These are phyloP conservation scores for Agrotis ipsilon DNA, from an alignment of 2,888 invertebrate genomes.

Conservation along the genomic window DNA sequence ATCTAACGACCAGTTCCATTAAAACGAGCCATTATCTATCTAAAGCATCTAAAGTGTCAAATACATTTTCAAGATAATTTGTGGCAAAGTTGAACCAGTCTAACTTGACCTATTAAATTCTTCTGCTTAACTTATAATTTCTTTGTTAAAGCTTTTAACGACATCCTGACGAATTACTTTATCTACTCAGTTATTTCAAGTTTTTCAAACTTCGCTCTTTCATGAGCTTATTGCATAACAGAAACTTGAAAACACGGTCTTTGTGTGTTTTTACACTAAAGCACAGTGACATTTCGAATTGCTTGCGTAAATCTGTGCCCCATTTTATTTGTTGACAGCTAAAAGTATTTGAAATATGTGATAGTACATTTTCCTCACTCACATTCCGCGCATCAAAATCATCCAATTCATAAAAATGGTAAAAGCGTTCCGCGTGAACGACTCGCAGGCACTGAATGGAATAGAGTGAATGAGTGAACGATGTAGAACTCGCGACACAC, in stretches of 20 bases:
- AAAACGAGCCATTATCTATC: slow-evolving; percentile 45
- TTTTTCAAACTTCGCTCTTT: slow-evolving; percentile 64
- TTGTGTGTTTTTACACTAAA: slow-evolving; percentile 51
- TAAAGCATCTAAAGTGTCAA: slow-evolving; percentile 54
- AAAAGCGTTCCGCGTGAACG: slow-evolving; percentile 55
- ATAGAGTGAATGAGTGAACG: slow-evolving; percentile 50
- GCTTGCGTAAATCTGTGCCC: slow-evolving; percentile 35
- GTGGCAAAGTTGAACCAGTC: slow-evolving; percentile 46
- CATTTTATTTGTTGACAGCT: slow-evolving; percentile 27
- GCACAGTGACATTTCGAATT: slow-evolving; percentile 40
- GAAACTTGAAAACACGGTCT: slow-evolving; percentile 49
- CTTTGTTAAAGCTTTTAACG: slow-evolving; percentile 67
- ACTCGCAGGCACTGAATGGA: slow-evolving; percentile 46
- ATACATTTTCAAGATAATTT: slow-evolving; percentile 63
- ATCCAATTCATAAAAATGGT: slow-evolving; percentile 56
- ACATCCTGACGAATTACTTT: slow-evolving; percentile 59
- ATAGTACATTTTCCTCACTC: slow-evolving; percentile 13
- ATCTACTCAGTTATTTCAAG: slow-evolving; percentile 60
- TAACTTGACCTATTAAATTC: slow-evolving; percentile 64
- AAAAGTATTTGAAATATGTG: slow-evolving; percentile 26
- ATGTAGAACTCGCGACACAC: slow-evolving; percentile 53
- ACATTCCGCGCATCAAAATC: slow-evolving; percentile 35
- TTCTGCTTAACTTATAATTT: slow-evolving; percentile 63
- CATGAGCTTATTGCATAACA: slow-evolving; percentile 57
- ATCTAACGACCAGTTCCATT: slow-evolving; percentile 38